These are phyloP conservation scores for Coregonus sp. DNA, from an alignment of 2,797 vertebrate genomes.

Conservation along the genomic window DNA sequence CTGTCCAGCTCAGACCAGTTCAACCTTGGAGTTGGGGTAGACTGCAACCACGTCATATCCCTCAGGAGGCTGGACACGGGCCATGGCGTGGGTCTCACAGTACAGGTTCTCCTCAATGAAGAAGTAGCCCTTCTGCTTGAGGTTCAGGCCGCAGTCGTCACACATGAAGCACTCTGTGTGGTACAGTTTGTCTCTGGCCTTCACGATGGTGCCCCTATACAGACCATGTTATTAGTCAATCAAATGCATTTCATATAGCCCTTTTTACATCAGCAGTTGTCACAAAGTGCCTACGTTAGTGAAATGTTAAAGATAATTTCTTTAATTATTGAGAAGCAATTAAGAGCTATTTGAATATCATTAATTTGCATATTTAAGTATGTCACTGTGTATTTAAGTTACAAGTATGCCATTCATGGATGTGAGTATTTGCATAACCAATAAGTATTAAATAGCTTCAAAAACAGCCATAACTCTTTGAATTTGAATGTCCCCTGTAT, in stretches of 20 bases:
- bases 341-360: not conserved
- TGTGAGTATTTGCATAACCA: not conserved
- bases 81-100: constrained; percentile 96
- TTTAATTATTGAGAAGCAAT: no score
- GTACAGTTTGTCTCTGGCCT: constrained; percentile 96
- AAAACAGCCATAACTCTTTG: not conserved
- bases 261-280: not conserved
- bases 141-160: constrained; percentile 90
- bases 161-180: constrained; percentile 97
- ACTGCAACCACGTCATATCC: constrained; percentile 97
- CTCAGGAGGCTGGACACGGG: constrained; percentile 92
- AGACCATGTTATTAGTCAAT: constrained; percentile 2
- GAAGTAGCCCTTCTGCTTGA: constrained; percentile 95
- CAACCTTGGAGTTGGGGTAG: constrained; percentile 96
- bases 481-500: not conserved
- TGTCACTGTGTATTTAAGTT: not conserved
- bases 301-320: no score
- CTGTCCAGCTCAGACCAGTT: constrained; percentile 80
- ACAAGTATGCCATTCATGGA: not conserved
- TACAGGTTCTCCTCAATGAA: constrained; percentile 95
- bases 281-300: not conserved
- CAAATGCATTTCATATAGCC: not conserved
- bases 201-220: constrained; percentile 91
- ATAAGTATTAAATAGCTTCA: not conserved
- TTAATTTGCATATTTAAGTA: not conserved